phyloP scores from a whole-genome alignment of 2,113 vertebrate species.

The Dermatemys mawii region DNA sequence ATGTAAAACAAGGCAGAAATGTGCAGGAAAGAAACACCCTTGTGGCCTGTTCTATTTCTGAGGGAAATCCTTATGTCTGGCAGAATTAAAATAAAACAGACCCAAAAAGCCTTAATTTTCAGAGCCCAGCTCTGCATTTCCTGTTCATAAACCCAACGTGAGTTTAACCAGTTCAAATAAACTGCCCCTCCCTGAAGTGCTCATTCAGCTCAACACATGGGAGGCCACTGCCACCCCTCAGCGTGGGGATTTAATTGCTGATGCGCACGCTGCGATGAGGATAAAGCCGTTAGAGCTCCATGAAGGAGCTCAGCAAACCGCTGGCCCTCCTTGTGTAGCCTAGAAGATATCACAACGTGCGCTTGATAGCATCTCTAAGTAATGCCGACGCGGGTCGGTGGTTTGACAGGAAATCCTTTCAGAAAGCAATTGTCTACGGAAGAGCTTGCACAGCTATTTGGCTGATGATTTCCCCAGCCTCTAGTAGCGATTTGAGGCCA shows the following conservation, averaged over 20 bases:
- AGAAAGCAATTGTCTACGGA: background rate
- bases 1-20: background rate
- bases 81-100: background rate
- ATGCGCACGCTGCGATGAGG: background rate
- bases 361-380: background rate
- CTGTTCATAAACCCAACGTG: background rate
- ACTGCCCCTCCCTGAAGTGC: slow-evolving; percentile 11
- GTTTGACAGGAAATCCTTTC: background rate
- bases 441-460: background rate
- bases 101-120: slow-evolving; percentile 8
- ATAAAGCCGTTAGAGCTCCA: background rate
- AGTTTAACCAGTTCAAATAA: slow-evolving; percentile 25
- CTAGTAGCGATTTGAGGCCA: background rate
- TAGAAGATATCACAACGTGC: background rate
- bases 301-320: background rate
- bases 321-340: background rate
- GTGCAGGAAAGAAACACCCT: background rate
- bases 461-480: background rate
- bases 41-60: background rate
- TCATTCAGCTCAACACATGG: background rate
- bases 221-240: background rate
- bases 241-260: background rate
- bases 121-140: background rate
- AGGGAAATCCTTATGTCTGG: slow-evolving; percentile 1
- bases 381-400: background rate